Base-by-base conservation (phyloP, 2,888 invertebrate genomes). In the Drosophila birchii region DNA sequence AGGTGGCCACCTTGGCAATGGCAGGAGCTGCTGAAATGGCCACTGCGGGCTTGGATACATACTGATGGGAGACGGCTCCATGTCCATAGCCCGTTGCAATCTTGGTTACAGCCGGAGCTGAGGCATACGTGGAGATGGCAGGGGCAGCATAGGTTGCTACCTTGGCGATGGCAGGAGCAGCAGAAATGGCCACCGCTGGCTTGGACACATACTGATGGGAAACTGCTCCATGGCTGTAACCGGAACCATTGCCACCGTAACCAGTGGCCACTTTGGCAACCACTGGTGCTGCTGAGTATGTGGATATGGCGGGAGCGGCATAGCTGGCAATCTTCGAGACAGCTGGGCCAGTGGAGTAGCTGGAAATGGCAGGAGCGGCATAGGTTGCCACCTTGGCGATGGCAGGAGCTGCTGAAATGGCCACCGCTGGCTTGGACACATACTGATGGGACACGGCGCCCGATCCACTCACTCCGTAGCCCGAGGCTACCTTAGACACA, bases 201-300 rank as follows among this genome's bases (percentile, higher is more conserved):
- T 86, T 79, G 5, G 89, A 86, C 26, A 85, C 76, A 64, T 89
- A 89, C 29, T 90, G 86, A 44, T 88, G 81, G 0, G 90, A 82
- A 7, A 81, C 56, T 0, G 80, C 81, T 3, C 78, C 86, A 5
- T 75, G 53, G 4, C 59, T 60, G 14, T 60, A 60, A 12, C 54
- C 59, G 16, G 54, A 59, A 1, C 76, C 66, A 39, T 69, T 51
- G 66, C 61, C 45, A 16, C 61, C 63, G 32, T 77, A 45, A 18
- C 60, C 43, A 20, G 70, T 38, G 26, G 69, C 55, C 36, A 78
- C 45, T 32, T 86, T 86, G 26, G 72, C 20, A 0, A 74, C 58
- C 43, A 54, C 82, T 34, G 60, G 78, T 3, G 80, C 73, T 3
- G 53, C 12, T 1, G 60, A n/a, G 32, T 60, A 60, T 1, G 60